A percentile compares a stretch with the other conserved stretches of the same genome.
These are phyloP conservation scores for Lasioglossum morio DNA, from an alignment of 2,888 invertebrate genomes.

Conservation along the genomic window DNA sequence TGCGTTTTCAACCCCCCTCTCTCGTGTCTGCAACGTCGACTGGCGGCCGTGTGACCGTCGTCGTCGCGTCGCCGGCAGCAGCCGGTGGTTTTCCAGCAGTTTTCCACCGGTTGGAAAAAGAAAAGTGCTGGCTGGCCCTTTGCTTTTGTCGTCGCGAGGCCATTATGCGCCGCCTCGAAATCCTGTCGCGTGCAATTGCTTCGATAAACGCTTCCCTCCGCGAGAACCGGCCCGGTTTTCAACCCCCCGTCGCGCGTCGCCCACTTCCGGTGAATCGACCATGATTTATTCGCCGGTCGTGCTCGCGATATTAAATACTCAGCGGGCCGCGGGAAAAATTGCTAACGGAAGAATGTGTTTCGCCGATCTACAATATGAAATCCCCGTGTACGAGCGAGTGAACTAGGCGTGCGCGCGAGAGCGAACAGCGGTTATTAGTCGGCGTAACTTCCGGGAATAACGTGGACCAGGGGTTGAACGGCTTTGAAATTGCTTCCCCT, in stretches of 20 bases:
- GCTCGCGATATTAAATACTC: constrained; percentile 6
- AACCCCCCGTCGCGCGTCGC: background rate
- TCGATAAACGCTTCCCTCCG: constrained; percentile 34
- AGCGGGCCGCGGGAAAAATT: background rate
- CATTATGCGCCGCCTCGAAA: constrained; percentile 31
- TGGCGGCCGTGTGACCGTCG: background rate
- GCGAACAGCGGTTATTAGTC: background rate
- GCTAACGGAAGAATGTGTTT: constrained; percentile 7
- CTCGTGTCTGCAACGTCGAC: background rate
- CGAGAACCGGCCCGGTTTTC: background rate
- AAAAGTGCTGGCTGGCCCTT: constrained; percentile 22
- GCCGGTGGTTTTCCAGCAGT: background rate
- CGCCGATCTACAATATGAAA: background rate
- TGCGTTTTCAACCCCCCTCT: constrained; percentile 29
- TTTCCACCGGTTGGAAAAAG: constrained; percentile 8
- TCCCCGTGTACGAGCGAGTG: background rate
- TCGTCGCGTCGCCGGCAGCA: constrained; percentile 9
- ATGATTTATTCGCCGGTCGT: constrained; percentile 11
- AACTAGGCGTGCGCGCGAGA: background rate
- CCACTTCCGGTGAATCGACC: background rate
- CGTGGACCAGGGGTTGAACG: background rate
- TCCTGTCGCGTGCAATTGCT: background rate
- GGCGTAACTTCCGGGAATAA: constrained; percentile 9
- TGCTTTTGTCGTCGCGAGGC: constrained; percentile 35
- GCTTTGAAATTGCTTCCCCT: constrained; percentile 13